Conservation (phyloP, 1,140 invertebrate species). For the Aphis craccivora region DNA sequence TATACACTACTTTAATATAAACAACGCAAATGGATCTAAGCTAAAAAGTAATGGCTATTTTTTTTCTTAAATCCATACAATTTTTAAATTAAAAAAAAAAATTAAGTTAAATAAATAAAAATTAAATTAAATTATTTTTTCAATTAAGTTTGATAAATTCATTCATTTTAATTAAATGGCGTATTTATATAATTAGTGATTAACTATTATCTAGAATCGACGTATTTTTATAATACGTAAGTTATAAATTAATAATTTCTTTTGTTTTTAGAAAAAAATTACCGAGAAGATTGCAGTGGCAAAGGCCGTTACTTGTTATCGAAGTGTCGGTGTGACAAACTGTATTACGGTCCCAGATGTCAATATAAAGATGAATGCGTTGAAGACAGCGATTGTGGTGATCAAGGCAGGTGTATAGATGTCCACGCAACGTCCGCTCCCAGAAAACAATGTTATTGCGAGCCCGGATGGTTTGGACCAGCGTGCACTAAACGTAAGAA, state of each 20-base stretch:
- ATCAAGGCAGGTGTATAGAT: conserved; percentile 83
- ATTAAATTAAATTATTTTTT: too few relatives aligned
- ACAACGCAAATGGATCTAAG: too few relatives aligned
- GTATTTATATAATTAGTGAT: not conserved
- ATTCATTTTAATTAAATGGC: too few relatives aligned
- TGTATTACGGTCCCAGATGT: conserved; percentile 81
- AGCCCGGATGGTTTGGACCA: conserved; percentile 83
- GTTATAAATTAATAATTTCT: too few relatives aligned
- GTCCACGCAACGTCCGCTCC: conserved; percentile 80
- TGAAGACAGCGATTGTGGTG: conserved; percentile 82
- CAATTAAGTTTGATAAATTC: not conserved
- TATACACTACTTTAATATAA: too few relatives aligned
- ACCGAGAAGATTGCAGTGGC: conserved; percentile 82
- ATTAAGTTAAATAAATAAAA: too few relatives aligned
- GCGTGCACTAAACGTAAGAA: conserved; percentile 79
- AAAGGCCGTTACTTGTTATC: conserved; percentile 80
- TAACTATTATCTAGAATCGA: not conserved
- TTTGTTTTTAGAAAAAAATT: conserved; percentile 69
- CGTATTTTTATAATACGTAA: not conserved
- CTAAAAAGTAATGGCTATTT: not conserved
- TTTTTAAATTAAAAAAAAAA: not conserved
- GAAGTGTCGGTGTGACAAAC: conserved; percentile 81
- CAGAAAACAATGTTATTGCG: conserved; percentile 86
- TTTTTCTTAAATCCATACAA: not conserved
- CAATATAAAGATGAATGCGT: conserved; percentile 86